Evolutionary conservation across 2,797 vertebrate genomes (phyloP).

Genomic region (Euthynnus affinis): DNA sequence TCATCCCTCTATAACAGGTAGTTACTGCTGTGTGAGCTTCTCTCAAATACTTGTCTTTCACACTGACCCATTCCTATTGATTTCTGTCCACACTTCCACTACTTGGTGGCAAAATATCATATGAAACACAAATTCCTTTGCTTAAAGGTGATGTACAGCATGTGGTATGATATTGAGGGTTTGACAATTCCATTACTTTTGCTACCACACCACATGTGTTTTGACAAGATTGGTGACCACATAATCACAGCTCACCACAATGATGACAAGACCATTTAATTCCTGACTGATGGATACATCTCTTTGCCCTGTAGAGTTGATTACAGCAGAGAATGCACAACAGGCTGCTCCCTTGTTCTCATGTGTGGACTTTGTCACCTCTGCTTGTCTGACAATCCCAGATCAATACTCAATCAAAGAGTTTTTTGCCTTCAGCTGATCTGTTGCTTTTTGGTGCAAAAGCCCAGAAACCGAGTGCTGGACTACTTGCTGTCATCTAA

Average conservation of each 20-base stretch:
- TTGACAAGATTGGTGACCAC: slow-evolving; percentile 39
- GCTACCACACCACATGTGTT: slow-evolving; percentile 7
- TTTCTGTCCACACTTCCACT: slow-evolving; percentile 57
- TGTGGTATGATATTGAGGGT: slow-evolving; percentile 21
- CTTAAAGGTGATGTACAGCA: slow-evolving; percentile 32
- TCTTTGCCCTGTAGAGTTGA: slow-evolving; percentile 44
- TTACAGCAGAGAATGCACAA: slow-evolving; percentile 59
- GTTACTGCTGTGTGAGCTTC: slow-evolving; percentile 20
- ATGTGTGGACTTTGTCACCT: slow-evolving; percentile 69
- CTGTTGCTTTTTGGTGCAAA: slow-evolving; percentile 35
- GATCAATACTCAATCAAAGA: slow-evolving; percentile 84
- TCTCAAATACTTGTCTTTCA: slow-evolving; percentile 38
- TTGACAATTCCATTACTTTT: slow-evolving; percentile 71
- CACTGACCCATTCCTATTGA: slow-evolving; percentile 44
- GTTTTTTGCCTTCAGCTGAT: slow-evolving; percentile 59
- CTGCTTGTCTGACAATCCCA: slow-evolving; percentile 69
- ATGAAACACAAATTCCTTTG: slow-evolving; percentile 50
- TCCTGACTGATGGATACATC: slow-evolving; percentile 56
- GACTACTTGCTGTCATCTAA: neutral
- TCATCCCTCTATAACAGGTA: slow-evolving; percentile 21
- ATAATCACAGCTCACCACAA: slow-evolving; percentile 38
- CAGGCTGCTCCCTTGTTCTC: slow-evolving; percentile 43
- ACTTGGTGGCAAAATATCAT: slow-evolving; percentile 45
- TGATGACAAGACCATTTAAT: slow-evolving; percentile 38
- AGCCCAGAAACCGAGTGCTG: slow-evolving; percentile 9